Evolutionary conservation across 2,113 vertebrate species (phyloP).

Genomic region (Rhabdornis inornatus): DNA sequence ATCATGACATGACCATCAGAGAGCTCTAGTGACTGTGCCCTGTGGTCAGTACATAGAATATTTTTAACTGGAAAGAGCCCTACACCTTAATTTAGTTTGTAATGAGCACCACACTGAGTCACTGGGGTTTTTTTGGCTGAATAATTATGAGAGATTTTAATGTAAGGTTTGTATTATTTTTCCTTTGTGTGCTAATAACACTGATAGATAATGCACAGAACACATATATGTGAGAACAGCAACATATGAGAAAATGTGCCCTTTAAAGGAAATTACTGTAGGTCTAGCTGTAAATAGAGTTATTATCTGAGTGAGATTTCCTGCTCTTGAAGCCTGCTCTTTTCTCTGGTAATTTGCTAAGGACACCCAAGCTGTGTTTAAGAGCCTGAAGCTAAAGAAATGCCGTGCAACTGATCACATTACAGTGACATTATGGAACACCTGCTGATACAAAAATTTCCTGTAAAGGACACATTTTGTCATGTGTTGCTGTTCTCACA

Average conservation of each 20-base stretch:
- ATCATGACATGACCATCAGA: not conserved
- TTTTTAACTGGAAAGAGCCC: not conserved
- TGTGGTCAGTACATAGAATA: not conserved
- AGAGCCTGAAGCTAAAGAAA: not conserved
- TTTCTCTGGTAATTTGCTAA: not conserved
- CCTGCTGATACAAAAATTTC: not conserved
- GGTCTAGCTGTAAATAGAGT: not conserved
- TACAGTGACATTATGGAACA: not conserved
- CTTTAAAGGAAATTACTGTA: not conserved
- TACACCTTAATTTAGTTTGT: not conserved
- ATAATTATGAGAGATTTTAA: not conserved
- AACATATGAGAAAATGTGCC: not conserved
- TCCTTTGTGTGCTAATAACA: not conserved
- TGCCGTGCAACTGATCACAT: not conserved
- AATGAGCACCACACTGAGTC: not conserved
- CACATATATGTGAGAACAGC: not conserved
- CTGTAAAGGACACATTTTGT: not conserved
- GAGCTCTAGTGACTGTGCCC: not conserved
- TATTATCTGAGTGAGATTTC: not conserved
- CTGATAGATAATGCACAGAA: not conserved
- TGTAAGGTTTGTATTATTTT: not conserved
- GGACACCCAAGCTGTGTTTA: not conserved
- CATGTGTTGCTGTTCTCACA: not conserved
- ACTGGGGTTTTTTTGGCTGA: accelerated
- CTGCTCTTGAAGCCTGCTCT: not conserved